Percentiles rank a stretch among this genome's conserved stretches.
Evolutionary conservation across 2,797 vertebrate genomes (phyloP).

Genomic region (Lithobates pipiens): DNA sequence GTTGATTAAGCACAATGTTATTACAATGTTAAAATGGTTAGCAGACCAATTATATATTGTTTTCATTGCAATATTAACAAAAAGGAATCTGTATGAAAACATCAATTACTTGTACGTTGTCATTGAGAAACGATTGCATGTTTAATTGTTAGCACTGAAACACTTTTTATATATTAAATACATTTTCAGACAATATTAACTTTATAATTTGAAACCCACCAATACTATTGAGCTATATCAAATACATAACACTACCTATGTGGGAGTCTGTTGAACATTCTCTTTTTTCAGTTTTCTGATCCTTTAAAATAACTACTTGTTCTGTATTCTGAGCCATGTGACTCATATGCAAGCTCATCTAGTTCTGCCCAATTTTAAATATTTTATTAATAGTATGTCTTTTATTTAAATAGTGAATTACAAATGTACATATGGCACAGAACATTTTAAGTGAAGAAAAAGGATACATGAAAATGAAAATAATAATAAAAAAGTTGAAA

Average conservation of each 20-base stretch:
- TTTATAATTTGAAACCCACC: neutral
- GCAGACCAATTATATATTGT: no score
- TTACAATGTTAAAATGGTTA: no score
- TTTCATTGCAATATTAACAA: no score
- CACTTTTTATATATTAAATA: neutral
- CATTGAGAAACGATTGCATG: no score
- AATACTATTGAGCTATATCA: neutral
- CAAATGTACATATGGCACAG: neutral
- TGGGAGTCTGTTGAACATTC: no score
- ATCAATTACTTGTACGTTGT: no score
- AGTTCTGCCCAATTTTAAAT: neutral
- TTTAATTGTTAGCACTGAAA: neutral
- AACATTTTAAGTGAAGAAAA: slow-evolving; percentile 32
- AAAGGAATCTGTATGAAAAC: no score
- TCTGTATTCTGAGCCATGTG: neutral
- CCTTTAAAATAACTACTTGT: no score
- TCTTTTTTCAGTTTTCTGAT: neutral
- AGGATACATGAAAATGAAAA: slow-evolving; percentile 16
- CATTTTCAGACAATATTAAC: no score
- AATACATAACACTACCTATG: neutral
- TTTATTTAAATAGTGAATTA: slow-evolving; percentile 4
- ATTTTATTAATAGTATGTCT: neutral
- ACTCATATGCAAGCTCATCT: neutral
- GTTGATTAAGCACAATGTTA: no score
- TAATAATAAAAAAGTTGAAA: slow-evolving; percentile 44